Evolutionary conservation across 2,888 invertebrate genomes (phyloP).

Genomic region (Adineta ricciae): DNA sequence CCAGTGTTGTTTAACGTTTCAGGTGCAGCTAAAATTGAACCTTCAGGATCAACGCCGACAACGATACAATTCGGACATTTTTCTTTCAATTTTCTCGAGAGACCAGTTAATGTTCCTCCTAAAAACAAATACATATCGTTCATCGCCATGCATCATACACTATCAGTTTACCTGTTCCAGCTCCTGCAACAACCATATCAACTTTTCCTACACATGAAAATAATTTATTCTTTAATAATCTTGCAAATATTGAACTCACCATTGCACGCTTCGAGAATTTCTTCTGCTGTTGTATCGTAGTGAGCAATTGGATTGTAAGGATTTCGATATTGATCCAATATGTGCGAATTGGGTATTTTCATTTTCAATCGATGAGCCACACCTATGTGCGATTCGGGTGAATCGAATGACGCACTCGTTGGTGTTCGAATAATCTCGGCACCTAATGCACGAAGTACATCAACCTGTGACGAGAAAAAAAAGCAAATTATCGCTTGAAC

Average conservation of each 20-base stretch:
- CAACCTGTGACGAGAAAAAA: conserved; percentile 51
- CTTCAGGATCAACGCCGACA: conserved; percentile 79
- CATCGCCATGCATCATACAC: no score
- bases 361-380: conserved; percentile 67
- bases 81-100: conserved; percentile 81
- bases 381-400: conserved; percentile 77
- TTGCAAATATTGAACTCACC: conserved; percentile 52
- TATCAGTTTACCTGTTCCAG: conserved; percentile 56
- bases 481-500: not conserved
- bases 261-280: conserved; percentile 74
- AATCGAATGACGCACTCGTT: conserved; percentile 75
- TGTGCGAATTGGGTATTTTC: conserved; percentile 56
- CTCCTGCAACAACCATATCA: conserved; percentile 73
- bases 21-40: conserved; percentile 77
- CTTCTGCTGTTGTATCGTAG: conserved; percentile 86
- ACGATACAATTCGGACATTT: conserved; percentile 64
- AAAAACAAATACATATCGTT: conserved; percentile 67
- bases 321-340: conserved; percentile 91
- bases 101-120: conserved; percentile 82
- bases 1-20: conserved; percentile 64
- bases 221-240: not conserved
- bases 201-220: conserved; percentile 54
- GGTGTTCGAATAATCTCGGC: conserved; percentile 91
- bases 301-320: conserved; percentile 89
- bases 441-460: conserved; percentile 74